A percentile compares a stretch with the other conserved stretches of the same genome.
phyloP scores from a whole-genome alignment of 1,140 invertebrate genomes.

The Aphis craccivora region DNA sequence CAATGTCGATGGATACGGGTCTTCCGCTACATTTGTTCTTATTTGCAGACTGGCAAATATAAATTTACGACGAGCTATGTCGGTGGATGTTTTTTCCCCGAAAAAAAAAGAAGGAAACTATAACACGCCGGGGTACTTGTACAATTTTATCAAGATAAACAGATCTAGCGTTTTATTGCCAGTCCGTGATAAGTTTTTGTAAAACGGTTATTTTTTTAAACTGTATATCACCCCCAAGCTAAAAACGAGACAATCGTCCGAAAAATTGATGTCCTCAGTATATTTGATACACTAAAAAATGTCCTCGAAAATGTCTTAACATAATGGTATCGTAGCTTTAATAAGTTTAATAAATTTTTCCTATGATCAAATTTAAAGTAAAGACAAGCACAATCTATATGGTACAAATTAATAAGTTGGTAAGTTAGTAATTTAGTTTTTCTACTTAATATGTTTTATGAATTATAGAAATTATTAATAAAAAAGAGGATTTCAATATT shows the following conservation, averaged over 20 bases:
- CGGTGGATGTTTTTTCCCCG: slow-evolving; percentile 38
- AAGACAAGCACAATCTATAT: background rate
- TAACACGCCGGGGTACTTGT: slow-evolving; percentile 52
- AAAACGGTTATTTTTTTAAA: slow-evolving; percentile 41
- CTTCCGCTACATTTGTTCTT: slow-evolving; percentile 58
- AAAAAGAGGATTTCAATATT: background rate
- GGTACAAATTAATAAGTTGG: background rate
- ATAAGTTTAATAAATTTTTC: background rate
- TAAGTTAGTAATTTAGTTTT: background rate
- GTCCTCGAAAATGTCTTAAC: background rate
- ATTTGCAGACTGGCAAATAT: slow-evolving; percentile 58
- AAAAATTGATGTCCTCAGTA: slow-evolving; percentile 39
- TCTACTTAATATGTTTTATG: background rate
- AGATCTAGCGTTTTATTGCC: slow-evolving; percentile 58
- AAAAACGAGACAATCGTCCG: slow-evolving; percentile 48
- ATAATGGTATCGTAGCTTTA: background rate
- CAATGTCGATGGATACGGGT: slow-evolving; percentile 56
- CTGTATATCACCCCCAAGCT: slow-evolving; percentile 42
- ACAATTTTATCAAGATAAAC: slow-evolving; percentile 58
- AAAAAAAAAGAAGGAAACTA: slow-evolving; percentile 25
- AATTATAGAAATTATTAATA: background rate
- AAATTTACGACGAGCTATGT: slow-evolving; percentile 50
- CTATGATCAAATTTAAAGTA: background rate
- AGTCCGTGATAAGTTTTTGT: slow-evolving; percentile 57
- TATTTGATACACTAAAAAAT: background rate